Base-by-base conservation (phyloP, 2,888 invertebrate genomes). In the Neoscelio sp. region DNA sequence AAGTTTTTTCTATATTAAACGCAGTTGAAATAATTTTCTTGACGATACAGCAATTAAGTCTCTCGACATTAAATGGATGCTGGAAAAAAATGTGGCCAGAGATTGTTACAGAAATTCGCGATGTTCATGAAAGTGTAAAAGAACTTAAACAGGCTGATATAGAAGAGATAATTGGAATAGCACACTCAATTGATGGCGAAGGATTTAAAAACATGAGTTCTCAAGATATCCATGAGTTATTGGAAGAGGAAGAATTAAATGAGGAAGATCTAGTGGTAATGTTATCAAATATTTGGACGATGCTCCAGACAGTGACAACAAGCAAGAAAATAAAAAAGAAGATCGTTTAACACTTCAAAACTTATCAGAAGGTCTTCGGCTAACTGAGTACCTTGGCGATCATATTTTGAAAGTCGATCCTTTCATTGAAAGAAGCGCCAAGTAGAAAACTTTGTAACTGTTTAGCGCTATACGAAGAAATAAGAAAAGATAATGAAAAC, bases 81-180 rank as follows among this genome's bases (percentile, higher is more conserved):
- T 86, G 84, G 83, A 85, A 82, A 83, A 60, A 71, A 38, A 35
- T 83, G 46, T 85, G 83, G 80, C 80, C 84, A 50, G 83, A 82
- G 64, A 68, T 67, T 52, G 80, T 80, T 38, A 8, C 42, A 35
- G 56, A 68, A 15, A 46, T 38, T 5, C 68, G 26, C 0, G 17
- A 48, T 20, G 20, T 70, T 13, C 38, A 70, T 1, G 33, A 38
- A 26, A 8, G 48, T 50, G 13, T 58, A 18, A 62, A 56, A 74
- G 38, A 33, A 38, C 54, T 71, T 33, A 75, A 54, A n/a, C 13
- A 50, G 13, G 30, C 10, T 15, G 10, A 70, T 0, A 52, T 60
- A n/a, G 60, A 70, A 42, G 50, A 75, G 23, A 76, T 79, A 12
- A 79, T 56, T 23, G 48, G 50, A 3, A 26, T 81, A 67, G 67